These are phyloP conservation scores for Malthinus flaveolus DNA, from an alignment of 2,888 invertebrate genomes.

Conservation along the genomic window DNA sequence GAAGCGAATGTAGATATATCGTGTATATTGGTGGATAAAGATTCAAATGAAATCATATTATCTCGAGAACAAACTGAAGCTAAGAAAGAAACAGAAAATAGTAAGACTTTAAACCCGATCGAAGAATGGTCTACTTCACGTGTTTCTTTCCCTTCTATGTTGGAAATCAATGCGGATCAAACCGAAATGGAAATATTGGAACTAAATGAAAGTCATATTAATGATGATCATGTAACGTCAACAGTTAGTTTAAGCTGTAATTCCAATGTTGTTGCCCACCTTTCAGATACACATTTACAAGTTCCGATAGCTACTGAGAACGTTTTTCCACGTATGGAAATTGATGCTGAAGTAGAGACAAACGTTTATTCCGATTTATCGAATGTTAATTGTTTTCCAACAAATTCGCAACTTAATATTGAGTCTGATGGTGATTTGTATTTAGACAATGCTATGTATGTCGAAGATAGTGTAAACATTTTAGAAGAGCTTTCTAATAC, in stretches of 20 bases:
- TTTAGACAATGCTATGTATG: conserved; percentile 15
- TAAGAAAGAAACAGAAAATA: neutral
- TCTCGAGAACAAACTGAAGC: neutral
- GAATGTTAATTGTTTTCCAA: conserved; percentile 8
- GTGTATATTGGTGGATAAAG: too few relatives aligned
- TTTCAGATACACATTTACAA: too few relatives aligned
- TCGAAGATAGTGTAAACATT: conserved; percentile 4
- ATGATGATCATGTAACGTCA: neutral
- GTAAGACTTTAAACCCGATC: too few relatives aligned
- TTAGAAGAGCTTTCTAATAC: neutral
- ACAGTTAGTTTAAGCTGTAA: too few relatives aligned
- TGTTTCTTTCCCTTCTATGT: neutral
- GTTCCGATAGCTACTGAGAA: too few relatives aligned
- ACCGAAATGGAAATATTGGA: neutral
- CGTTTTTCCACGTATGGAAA: too few relatives aligned
- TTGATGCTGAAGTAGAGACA: too few relatives aligned
- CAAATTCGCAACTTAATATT: conserved; percentile 28
- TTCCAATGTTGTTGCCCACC: too few relatives aligned
- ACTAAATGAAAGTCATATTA: neutral
- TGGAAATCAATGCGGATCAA: neutral
- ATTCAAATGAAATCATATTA: too few relatives aligned
- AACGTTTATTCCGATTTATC: conserved; percentile 13
- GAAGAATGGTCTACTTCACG: too few relatives aligned
- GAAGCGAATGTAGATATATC: too few relatives aligned
- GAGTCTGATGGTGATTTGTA: conserved; percentile 27